These are phyloP conservation scores for Conus betulinus DNA, from an alignment of 1,140 invertebrate genomes.

Conservation along the genomic window DNA sequence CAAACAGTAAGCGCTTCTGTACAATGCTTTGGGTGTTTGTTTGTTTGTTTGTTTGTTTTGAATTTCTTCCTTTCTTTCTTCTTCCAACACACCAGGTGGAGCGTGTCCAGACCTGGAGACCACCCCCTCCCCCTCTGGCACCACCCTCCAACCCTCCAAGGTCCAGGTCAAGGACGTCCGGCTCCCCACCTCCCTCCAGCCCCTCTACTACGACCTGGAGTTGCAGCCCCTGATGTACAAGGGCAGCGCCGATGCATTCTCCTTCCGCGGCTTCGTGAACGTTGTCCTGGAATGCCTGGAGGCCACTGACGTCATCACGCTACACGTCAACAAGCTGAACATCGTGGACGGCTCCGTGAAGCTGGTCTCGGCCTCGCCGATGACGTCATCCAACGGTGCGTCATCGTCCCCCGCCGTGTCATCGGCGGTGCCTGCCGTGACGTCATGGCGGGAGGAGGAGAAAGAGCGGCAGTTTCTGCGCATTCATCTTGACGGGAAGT, in stretches of 20 bases:
- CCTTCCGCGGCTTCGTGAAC: conserved; percentile 83
- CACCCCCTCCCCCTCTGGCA: neutral
- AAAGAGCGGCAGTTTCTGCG: conserved; percentile 82
- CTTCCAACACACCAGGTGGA: neutral
- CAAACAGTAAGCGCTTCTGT: too few species aligned
- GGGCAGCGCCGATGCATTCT: conserved; percentile 64
- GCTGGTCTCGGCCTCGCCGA: neutral
- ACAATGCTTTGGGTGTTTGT: too few species aligned
- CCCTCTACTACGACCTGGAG: conserved; percentile 69
- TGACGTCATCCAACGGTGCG: neutral
- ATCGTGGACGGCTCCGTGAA: conserved; percentile 47
- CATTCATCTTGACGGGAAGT: conserved; percentile 77
- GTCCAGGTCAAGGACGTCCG: conserved; percentile 50
- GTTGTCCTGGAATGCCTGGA: conserved; percentile 81
- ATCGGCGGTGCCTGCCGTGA: neutral
- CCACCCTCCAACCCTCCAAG: neutral
- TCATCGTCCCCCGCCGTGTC: conserved; percentile 54
- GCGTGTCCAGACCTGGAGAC: neutral
- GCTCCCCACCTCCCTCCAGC: conserved; percentile 65
- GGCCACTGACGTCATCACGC: conserved; percentile 81
- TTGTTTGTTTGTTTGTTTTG: too few species aligned
- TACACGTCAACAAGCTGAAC: conserved; percentile 79
- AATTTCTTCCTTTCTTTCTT: neutral
- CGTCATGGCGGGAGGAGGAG: conserved; percentile 70
- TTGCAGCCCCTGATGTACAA: conserved; percentile 70